Base-by-base conservation (phyloP, 2,113 vertebrate species). In the Rhinopomastus cyanomelas region DNA sequence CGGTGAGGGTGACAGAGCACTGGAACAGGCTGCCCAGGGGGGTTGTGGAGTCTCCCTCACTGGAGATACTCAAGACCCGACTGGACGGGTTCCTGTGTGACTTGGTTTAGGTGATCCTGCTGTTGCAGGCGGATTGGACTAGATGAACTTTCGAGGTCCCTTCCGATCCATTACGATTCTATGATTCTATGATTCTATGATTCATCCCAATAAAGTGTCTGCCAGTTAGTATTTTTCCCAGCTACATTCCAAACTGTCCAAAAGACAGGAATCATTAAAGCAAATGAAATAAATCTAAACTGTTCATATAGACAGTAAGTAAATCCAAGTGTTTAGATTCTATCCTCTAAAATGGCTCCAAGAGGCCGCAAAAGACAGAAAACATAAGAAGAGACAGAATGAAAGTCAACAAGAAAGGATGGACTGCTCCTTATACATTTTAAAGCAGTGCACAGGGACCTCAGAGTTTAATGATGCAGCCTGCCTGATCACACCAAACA, bases 351-450 rank as follows among this genome's bases (percentile, higher is more conserved):
- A 82, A 76, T 5, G 52, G 53, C 44, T 87, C 65, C 66, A 81
- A 61, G 87, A 68, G 12, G 29, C 34, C 72, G 26, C 16, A 89
- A 87, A 80, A 89, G 49, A 15, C 57, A 75, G 21, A 44, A 86
- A 65, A 81, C 12, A 73, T 36, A 81, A 21, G 83, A 82, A 14
- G 59, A 17, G 44, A 61, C 7, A 69, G 59, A 93, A 92, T n/a
- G 44, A 87, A 90, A 73, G 29, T 42, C 76, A 91, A 44, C 25
- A 81, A 87, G 46, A 83, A 93, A 72, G 44, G 91, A 75, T 20
- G 66, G 27, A 79, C 42, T 68, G 46, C 26, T 29, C 3, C 5
- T n/a, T 83, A 59, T 71, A 75, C 59, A 87, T 68, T 62, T 42
- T 51, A 87, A 73, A 36, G 59, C 29, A 57, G 44, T 10, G 30